Percentiles rank a stretch among this genome's conserved stretches.
Evolutionary conservation across 2,888 invertebrate genomes (phyloP).

Genomic region (Bhutanitis thaidina): DNA sequence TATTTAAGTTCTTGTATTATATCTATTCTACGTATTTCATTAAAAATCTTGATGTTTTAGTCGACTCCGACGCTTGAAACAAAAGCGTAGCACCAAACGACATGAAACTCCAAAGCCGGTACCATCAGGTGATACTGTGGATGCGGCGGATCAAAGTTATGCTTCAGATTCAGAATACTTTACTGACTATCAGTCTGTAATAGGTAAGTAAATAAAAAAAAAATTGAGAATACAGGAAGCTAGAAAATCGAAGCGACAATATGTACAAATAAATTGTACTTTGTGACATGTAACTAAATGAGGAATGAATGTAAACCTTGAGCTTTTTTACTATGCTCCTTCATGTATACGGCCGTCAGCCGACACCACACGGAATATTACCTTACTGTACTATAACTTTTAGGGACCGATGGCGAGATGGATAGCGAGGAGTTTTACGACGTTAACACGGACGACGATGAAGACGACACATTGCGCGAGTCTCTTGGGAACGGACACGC

Average conservation of each 20-base stretch:
- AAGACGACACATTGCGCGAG: constrained; percentile 59
- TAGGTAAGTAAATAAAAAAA: constrained; percentile 38
- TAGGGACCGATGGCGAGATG: constrained; percentile 67
- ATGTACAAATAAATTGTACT: too few species aligned
- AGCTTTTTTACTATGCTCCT: too few species aligned
- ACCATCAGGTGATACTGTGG: constrained; percentile 35
- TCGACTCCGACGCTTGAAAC: constrained; percentile 47
- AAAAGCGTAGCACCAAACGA: constrained; percentile 39
- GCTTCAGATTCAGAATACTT: constrained; percentile 68
- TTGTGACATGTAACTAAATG: too few species aligned
- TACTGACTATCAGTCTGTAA: constrained; percentile 66
- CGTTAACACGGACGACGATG: constrained; percentile 59
- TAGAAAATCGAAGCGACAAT: too few species aligned
- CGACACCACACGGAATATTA: too few species aligned
- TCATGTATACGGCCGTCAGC: too few species aligned
- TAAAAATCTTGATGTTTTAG: constrained; percentile 31
- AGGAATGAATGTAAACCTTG: too few species aligned
- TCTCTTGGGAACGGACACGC: constrained; percentile 43
- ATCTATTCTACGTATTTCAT: too few species aligned
- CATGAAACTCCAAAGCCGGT: constrained; percentile 28
- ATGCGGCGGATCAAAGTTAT: constrained; percentile 48
- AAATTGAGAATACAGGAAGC: too few species aligned
- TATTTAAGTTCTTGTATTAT: too few species aligned
- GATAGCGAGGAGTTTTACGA: constrained; percentile 76
- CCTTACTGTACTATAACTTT: neutral